phyloP scores from a whole-genome alignment of 2,797 vertebrate genomes.

The Tadarida brasiliensis region DNA sequence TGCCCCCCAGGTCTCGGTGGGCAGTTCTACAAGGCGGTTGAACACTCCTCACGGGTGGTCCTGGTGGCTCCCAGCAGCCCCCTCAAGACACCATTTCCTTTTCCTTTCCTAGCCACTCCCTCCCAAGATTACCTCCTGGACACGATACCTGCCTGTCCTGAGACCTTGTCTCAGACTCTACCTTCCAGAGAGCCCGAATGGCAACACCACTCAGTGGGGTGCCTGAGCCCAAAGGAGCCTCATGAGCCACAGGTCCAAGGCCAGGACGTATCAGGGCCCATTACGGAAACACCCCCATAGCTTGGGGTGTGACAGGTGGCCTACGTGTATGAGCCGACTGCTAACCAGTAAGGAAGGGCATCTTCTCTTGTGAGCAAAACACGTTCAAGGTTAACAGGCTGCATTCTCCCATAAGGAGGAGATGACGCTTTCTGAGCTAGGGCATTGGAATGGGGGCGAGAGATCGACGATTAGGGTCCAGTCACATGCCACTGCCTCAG shows the following conservation, averaged over 20 bases:
- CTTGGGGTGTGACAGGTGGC: background rate
- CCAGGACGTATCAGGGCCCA: background rate
- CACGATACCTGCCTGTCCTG: background rate
- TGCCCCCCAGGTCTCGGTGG: rapidly evolving
- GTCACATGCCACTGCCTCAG: too few relatives aligned
- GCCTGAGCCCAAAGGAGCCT: too few relatives aligned
- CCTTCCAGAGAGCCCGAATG: background rate
- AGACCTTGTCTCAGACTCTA: background rate
- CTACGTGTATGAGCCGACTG: background rate
- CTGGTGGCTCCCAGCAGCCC: background rate
- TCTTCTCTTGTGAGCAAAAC: background rate
- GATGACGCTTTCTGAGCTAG: background rate
- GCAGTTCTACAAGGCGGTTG: rapidly evolving
- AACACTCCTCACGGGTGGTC: background rate
- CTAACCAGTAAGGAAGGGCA: background rate
- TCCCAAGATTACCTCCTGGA: background rate
- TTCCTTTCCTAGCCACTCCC: background rate
- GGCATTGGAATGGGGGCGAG: too few relatives aligned
- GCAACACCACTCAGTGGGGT: background rate
- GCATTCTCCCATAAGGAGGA: background rate
- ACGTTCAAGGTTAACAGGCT: background rate
- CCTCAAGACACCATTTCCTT: background rate
- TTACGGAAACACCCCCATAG: rapidly evolving
- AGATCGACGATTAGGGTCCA: background rate
- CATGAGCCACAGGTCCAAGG: background rate